Evolutionary conservation across 2,113 vertebrate genomes (phyloP).

Genomic region (Mirounga angustirostris): DNA sequence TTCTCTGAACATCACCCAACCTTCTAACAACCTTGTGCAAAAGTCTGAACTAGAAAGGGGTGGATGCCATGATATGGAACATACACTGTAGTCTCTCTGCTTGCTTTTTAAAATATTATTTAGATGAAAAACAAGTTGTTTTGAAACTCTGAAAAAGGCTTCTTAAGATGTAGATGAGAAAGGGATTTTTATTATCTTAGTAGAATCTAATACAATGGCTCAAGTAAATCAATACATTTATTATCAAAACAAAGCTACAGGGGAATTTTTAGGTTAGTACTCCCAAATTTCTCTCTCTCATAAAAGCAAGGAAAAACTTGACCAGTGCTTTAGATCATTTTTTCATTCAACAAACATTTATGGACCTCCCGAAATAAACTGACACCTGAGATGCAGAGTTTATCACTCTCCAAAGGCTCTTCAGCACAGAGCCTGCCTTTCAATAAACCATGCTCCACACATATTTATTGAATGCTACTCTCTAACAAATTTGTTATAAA

Average conservation of each 20-base stretch:
- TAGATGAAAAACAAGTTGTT: not conserved
- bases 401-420: not conserved
- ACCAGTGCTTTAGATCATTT: not conserved
- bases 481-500: not conserved
- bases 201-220: constrained; percentile 9
- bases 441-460: not conserved
- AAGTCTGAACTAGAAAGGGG: not conserved
- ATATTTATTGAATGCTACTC: not conserved
- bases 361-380: not conserved
- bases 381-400: not conserved
- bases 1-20: not conserved
- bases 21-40: not conserved
- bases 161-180: not conserved
- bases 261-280: not conserved
- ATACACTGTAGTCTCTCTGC: not conserved
- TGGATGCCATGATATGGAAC: not conserved
- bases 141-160: not conserved
- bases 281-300: not conserved
- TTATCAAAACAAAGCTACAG: constrained; percentile 46
- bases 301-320: constrained; percentile 13
- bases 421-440: not conserved
- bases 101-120: not conserved
- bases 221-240: constrained; percentile 25
- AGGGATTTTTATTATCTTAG: not conserved
- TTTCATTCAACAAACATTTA: constrained; percentile 45